A percentile compares a stretch with the other conserved stretches of the same genome.
These are phyloP conservation scores for Philonicus albiceps DNA, from an alignment of 2,888 invertebrate genomes.

Conservation along the genomic window DNA sequence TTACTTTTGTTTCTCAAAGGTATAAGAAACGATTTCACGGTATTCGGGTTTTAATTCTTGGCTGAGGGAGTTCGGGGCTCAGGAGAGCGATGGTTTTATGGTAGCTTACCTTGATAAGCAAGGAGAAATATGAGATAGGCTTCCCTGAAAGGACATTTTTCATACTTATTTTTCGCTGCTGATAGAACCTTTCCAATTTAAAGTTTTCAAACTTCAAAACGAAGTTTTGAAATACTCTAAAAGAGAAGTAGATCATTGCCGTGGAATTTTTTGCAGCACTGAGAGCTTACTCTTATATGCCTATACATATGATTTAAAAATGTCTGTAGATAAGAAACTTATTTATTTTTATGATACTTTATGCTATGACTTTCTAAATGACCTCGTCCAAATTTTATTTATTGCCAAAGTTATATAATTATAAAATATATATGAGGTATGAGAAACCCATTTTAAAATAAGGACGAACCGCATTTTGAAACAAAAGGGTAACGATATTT, in stretches of 20 bases:
- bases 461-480: no score
- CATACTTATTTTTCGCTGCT: background rate
- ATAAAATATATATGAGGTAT: no score
- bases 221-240: background rate
- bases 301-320: background rate
- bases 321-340: background rate
- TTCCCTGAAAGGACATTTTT: background rate
- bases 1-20: background rate
- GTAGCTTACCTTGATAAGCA: background rate
- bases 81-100: background rate
- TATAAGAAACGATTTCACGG: background rate
- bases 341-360: no score
- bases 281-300: background rate
- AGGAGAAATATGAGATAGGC: background rate
- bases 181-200: background rate
- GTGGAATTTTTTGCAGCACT: background rate
- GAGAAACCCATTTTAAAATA: no score
- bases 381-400: no score
- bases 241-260: background rate
- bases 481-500: no score
- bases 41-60: background rate
- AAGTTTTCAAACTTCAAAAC: background rate
- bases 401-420: no score
- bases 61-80: background rate
- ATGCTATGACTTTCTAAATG: no score